These are phyloP conservation scores for Cydia amplana DNA, from an alignment of 1,140 invertebrate genomes.

Conservation along the genomic window DNA sequence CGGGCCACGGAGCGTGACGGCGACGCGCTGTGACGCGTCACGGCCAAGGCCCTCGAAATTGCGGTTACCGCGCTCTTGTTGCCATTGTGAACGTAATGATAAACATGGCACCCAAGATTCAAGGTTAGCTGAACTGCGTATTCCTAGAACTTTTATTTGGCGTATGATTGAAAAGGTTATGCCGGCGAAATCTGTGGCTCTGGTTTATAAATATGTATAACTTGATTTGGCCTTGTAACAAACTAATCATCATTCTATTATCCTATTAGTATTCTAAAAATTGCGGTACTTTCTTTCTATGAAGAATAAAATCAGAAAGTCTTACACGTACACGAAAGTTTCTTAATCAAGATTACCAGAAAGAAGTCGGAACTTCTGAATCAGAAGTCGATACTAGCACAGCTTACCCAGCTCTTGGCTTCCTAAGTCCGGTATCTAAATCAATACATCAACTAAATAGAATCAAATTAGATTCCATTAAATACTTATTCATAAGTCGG, in stretches of 20 bases:
- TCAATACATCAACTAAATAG: not conserved
- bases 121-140: not conserved
- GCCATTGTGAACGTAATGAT: not conserved
- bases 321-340: not conserved
- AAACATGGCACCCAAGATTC: slow-evolving; percentile 2
- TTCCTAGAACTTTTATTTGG: not conserved
- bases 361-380: not conserved
- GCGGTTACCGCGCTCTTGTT: slow-evolving; percentile 8
- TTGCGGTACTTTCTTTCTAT: no score
- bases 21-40: not conserved
- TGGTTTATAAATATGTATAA: no score
- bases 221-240: no score
- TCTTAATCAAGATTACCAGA: not conserved
- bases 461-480: slow-evolving; percentile 1
- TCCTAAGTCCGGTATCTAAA: not conserved
- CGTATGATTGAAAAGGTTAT: not conserved
- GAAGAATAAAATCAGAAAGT: not conserved
- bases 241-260: no score
- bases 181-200: not conserved
- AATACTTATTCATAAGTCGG: slow-evolving; percentile 6
- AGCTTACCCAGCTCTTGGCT: not conserved
- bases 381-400: not conserved
- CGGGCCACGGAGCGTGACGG: not conserved
- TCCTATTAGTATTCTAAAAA: no score
- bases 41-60: slow-evolving; percentile 27